Evolutionary conservation across 2,797 vertebrate species (phyloP).

Genomic region (Urophycis tenuis): DNA sequence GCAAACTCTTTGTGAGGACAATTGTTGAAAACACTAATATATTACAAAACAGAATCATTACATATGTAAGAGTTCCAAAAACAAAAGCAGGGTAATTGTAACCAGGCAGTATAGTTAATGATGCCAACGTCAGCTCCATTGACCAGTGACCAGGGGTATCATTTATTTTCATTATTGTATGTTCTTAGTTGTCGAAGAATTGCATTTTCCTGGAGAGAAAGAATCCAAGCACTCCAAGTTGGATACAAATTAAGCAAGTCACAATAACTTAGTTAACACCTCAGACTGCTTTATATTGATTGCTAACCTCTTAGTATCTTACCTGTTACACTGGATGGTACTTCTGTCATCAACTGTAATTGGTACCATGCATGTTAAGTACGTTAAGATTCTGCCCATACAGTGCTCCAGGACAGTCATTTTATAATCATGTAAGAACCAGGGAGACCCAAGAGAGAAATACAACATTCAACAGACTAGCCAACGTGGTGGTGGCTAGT

Average conservation of each 20-base stretch:
- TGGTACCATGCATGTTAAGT: too few species aligned
- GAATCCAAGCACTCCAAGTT: too few species aligned
- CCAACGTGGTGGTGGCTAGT: too few species aligned
- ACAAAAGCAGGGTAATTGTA: slow-evolving; percentile 50
- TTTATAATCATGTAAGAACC: not conserved
- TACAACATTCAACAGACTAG: not conserved
- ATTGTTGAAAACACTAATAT: slow-evolving; percentile 49
- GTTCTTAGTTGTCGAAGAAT: not conserved
- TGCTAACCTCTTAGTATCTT: too few species aligned
- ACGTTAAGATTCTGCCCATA: too few species aligned
- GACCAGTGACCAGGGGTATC: not conserved
- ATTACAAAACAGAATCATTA: slow-evolving; percentile 54
- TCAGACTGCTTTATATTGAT: too few species aligned
- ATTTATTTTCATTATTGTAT: slow-evolving; percentile 36
- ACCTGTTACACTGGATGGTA: too few species aligned
- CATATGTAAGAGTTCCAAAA: slow-evolving; percentile 52
- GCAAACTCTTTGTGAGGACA: slow-evolving; percentile 46
- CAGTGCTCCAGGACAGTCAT: too few species aligned
- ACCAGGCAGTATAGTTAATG: slow-evolving; percentile 34
- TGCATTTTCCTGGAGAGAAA: not conserved
- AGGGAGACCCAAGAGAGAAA: not conserved
- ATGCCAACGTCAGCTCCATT: slow-evolving; percentile 34
- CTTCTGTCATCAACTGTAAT: too few species aligned
- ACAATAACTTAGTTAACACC: too few species aligned
- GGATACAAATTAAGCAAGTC: too few species aligned